Evolutionary conservation across 2,888 invertebrate species (phyloP), one percentile per base, ranked within the genome.

Genomic region (Nomada lathburiana): DNA sequence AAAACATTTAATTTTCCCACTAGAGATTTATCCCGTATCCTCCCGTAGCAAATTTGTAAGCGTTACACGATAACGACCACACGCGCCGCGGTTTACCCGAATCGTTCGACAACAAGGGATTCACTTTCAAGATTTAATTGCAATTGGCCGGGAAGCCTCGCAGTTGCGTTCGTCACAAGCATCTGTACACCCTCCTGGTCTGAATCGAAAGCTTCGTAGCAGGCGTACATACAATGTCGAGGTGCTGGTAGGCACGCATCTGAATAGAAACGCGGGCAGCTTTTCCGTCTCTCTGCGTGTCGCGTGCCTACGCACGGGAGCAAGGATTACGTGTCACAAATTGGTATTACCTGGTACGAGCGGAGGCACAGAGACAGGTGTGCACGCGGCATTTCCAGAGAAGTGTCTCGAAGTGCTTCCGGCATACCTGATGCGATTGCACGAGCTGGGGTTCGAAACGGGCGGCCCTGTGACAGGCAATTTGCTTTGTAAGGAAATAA

Each of bases 301-400:
- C 73, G 68, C 60, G 72, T 52, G 67, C 69, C 68, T 64, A 79
- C 75, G 65, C 64, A 88, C 84, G 79, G 76, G 63, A 55, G 76
- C 88, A 88, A 85, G 88, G 88, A 88, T 88, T 88, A 88, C 88
- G 88, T 82, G 88, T 88, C 88, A 85, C 88, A 88, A 88, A 88
- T 88, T 88, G 88, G 83, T 86, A 88, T 88, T 86, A 85, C 77
- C 74, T 55, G 71, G 65, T 67, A 77, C 75, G 74, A 80, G 53
- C 78, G 74, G 36, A 83, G 71, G 74, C 82, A 65, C 67, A 64
- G 80, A 82, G 84, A 79, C 86, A 88, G 88, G 86, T 88, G 88
- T 78, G 76, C 79, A 53, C 72, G 71, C 68, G 83, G 76, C 72
- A 79, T 83, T 83, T 76, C 80, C 65, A 73, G 63, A 65, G 76